Base-by-base conservation (phyloP, 2,888 invertebrate genomes). In the Timema cristinae region DNA sequence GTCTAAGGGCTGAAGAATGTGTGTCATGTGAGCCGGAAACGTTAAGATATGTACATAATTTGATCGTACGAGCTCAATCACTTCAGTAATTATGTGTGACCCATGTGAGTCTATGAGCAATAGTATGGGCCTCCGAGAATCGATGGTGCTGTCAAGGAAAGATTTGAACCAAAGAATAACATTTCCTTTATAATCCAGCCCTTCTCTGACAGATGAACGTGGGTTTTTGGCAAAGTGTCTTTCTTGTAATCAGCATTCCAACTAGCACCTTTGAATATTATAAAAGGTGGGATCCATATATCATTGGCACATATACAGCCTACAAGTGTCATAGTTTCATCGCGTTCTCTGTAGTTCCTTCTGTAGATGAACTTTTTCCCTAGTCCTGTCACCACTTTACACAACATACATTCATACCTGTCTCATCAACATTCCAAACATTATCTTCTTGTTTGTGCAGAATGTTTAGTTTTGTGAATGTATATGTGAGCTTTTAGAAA, bases 71-170 rank as follows among this genome's bases (percentile, higher is more conserved):
- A 69, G 72, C 13, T 73, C 69, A 50, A 76, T 61, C 66, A 76
- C 74, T 54, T 75, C n/a, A 70, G 75, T 73, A 48, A 69, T 66
- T 59, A 77, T 71, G 63, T 77, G 76, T 67, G 74, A 74, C 50
- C 75, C 75, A 75, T 76, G 77, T 67, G 75, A 77, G 72, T 77
- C 75, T 76, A 77, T 76, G 52, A 77, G 74, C 52, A 78, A 69
- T 6, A 70, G 16, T 49, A 77, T 66, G 48, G 76, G 74, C 56
- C 56, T 59, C 8, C 48, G 52, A 70, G 72, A 73, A 32, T 32
- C 32, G 49, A 0, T 49, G 13, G 48, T 54, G 48, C 67, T 51
- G 50, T 52, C 10, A 16, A 67, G 52, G 51, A 50, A 67, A 16
- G 16, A 52, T 7, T 49, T 13, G 50, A 67, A 67, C 67, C 67